Evolutionary conservation across 2,797 vertebrate species (phyloP).

Genomic region (Alectoris magna): DNA sequence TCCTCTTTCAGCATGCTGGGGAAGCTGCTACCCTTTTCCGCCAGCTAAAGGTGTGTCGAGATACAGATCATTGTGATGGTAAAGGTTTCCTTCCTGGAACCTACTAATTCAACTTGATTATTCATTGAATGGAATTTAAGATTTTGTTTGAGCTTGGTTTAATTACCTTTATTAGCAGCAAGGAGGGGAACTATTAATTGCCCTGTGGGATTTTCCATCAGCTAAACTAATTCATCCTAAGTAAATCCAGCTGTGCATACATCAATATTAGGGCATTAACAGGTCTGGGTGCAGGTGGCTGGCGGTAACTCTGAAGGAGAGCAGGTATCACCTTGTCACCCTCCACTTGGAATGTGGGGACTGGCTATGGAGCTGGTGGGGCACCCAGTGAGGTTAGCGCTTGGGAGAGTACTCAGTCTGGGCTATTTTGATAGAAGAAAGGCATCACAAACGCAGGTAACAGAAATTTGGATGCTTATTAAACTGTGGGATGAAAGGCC

Average conservation of each 20-base stretch:
- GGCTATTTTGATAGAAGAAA: not conserved
- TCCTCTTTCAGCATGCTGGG: not conserved
- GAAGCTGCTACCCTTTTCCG: not conserved
- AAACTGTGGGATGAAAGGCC: not conserved
- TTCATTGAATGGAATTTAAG: not conserved
- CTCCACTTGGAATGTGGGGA: not conserved
- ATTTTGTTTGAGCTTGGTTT: not conserved
- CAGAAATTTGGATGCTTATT: not conserved
- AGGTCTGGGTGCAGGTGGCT: not conserved
- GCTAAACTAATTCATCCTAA: not conserved
- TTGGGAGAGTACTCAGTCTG: not conserved
- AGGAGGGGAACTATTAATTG: not conserved
- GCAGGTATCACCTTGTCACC: rapidly evolving
- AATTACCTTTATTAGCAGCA: not conserved
- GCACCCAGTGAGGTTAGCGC: not conserved
- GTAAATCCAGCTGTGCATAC: not conserved
- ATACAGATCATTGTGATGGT: not conserved
- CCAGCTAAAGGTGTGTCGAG: not conserved
- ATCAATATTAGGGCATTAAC: not conserved
- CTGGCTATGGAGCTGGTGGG: not conserved
- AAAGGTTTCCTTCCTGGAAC: not conserved
- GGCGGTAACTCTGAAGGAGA: not conserved
- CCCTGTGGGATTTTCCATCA: not conserved
- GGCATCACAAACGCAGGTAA: not conserved
- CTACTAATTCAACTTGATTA: not conserved